Base-by-base conservation (phyloP, 2,113 vertebrate species). In the Mesoclemmys tuberculata region DNA sequence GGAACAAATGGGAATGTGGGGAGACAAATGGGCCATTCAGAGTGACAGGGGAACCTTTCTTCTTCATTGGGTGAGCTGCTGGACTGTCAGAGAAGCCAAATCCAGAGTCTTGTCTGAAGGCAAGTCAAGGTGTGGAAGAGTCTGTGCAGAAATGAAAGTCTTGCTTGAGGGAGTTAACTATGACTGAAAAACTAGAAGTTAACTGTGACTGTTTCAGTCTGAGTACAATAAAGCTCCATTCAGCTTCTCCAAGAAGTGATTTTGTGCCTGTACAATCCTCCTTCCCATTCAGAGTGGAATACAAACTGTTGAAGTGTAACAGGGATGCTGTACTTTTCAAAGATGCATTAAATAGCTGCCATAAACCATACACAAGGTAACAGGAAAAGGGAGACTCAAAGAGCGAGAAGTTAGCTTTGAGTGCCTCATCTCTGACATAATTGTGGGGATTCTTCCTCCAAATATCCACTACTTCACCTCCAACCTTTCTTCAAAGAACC, bases 231-330 rank as follows among this genome's bases (percentile, higher is more conserved):
- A 18, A 87, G 16, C 55, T 95, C 84, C 12, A 26, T 96, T 93
- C 74, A 95, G 56, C 46, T 84, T 35, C 71, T 95, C 84, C 22
- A 79, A 89, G 92, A 82, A 95, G 49, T 90, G 83, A 2, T 93
- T 96, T 91, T 90, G 80, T 90, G 80, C 61, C 88, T 95, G 55
- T 61, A 74, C 89, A 93, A 94, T 87, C 91, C 92, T 95, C 83
- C 44, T 51, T 49, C 93, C 93, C 56, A 85, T 94, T 93, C 82
- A 51, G 55, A 95, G 86, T 35, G 26, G 83, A 96, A 74, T 51
- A 79, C 55, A 92, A 95, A 80, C 86, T 88, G 49, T 88, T 95
- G 71, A 94, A 93, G 22, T 87, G 41, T 78, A 93, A 92, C 92
- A 83, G 90, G 0, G 5, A 93, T 93, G 93, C 92, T 83, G 78